Conservation (phyloP, 2,797 vertebrate genomes). For the Rhinatrema bivittatum region DNA sequence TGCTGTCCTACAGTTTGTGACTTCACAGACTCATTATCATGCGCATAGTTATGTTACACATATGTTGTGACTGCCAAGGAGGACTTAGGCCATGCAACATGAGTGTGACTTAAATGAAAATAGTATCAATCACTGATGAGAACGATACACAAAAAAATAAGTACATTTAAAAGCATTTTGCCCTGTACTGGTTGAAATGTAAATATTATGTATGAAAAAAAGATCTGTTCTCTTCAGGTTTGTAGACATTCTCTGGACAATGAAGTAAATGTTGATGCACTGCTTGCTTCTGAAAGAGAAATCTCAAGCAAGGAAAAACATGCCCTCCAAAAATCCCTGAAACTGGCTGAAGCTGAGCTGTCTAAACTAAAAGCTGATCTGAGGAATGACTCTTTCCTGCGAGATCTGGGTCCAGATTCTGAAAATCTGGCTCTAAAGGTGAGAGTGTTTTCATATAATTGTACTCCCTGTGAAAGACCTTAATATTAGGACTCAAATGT, state of each 20-base stretch:
- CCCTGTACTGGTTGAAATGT: not conserved
- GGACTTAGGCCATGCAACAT: too few relatives aligned
- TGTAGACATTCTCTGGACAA: conserved; percentile 38
- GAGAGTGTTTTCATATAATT: not conserved
- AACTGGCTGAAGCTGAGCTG: conserved; percentile 70
- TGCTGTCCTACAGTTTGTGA: too few relatives aligned
- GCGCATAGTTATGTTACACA: too few relatives aligned
- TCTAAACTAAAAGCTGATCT: conserved; percentile 74
- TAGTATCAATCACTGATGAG: too few relatives aligned
- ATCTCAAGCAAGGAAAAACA: conserved; percentile 73
- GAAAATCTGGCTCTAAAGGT: conserved; percentile 83
- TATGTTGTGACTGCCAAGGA: too few relatives aligned
- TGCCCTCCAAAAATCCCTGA: conserved; percentile 72
- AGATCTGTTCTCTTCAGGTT: conserved; percentile 34
- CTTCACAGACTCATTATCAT: too few relatives aligned
- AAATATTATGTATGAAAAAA: not conserved
- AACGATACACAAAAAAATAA: too few relatives aligned
- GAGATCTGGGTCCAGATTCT: conserved; percentile 61
- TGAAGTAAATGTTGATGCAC: conserved; percentile 41
- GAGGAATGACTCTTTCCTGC: conserved; percentile 61
- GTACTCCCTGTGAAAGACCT: not conserved
- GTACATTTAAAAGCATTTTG: too few relatives aligned
- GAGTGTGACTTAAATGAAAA: too few relatives aligned
- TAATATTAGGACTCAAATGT: too few relatives aligned
- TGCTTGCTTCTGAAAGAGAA: conserved; percentile 75